Evolutionary conservation across 1,140 invertebrate genomes (phyloP).

Genomic region (Drosophila pachea): DNA sequence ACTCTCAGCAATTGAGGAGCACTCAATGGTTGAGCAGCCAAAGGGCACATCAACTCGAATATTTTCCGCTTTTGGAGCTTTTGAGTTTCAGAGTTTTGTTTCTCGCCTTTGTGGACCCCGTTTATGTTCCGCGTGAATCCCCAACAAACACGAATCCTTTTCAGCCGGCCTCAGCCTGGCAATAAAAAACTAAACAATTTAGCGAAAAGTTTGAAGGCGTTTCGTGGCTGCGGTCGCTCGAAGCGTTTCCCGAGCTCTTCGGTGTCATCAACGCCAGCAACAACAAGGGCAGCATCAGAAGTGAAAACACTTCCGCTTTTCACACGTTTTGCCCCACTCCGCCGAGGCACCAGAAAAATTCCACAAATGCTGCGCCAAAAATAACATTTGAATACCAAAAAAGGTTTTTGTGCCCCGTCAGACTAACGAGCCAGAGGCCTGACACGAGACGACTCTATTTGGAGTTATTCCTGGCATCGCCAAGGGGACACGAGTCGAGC

Average conservation of each 20-base stretch:
- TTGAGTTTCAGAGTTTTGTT: slow-evolving; percentile 4
- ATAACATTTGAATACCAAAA: slow-evolving; percentile 73
- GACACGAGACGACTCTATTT: slow-evolving; percentile 53
- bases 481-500: slow-evolving; percentile 6
- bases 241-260: slow-evolving; percentile 36
- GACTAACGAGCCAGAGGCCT: slow-evolving; percentile 39
- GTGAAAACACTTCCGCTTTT: slow-evolving; percentile 64
- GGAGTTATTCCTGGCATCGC: slow-evolving; percentile 41
- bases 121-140: slow-evolving; percentile 16
- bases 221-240: slow-evolving; percentile 46
- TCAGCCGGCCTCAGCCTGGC: slow-evolving; percentile 20
- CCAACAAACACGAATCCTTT: slow-evolving; percentile 30
- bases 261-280: slow-evolving; percentile 42
- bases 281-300: neutral
- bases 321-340: slow-evolving; percentile 47
- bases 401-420: slow-evolving; percentile 60
- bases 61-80: slow-evolving; percentile 35
- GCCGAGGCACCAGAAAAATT: slow-evolving; percentile 26
- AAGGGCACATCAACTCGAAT: slow-evolving; percentile 44
- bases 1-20: slow-evolving; percentile 23
- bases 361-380: slow-evolving; percentile 66
- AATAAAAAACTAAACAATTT: slow-evolving; percentile 46
- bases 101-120: slow-evolving; percentile 26
- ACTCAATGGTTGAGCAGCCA: slow-evolving; percentile 41
- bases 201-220: slow-evolving; percentile 47